Conservation (phyloP, 2,113 vertebrate species). For the Callipepla californica region DNA sequence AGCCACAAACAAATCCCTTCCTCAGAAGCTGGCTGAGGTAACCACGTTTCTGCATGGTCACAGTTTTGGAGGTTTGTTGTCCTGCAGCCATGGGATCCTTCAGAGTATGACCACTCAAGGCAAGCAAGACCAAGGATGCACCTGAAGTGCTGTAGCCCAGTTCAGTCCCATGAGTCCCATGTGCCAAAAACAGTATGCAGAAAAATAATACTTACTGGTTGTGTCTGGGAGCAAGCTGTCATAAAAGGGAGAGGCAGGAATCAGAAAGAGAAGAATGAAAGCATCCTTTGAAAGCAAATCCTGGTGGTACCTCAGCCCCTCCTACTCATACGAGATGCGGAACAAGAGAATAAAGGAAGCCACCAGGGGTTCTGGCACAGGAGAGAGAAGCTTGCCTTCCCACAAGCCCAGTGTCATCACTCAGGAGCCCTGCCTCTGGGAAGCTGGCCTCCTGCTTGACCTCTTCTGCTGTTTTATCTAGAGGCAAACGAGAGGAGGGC, state of each 20-base stretch:
- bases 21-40: not conserved
- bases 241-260: not conserved
- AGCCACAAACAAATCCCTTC: not conserved
- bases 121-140: not conserved
- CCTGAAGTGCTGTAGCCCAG: not conserved
- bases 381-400: not conserved
- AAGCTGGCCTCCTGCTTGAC: not conserved
- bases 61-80: not conserved
- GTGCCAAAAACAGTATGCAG: not conserved
- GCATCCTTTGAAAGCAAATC: not conserved
- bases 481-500: not conserved
- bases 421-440: not conserved
- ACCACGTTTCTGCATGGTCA: not conserved
- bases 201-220: not conserved
- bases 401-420: not conserved
- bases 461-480: not conserved
- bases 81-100: not conserved
- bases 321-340: not conserved
- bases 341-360: not conserved
- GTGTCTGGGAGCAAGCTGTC: not conserved
- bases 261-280: not conserved
- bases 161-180: rapidly evolving
- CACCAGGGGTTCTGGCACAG: not conserved
- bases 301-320: not conserved
- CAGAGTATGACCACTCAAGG: not conserved